A percentile compares a stretch with the other conserved stretches of the same genome.
phyloP scores from a whole-genome alignment of 2,797 vertebrate species.

The Liasis olivaceus region DNA sequence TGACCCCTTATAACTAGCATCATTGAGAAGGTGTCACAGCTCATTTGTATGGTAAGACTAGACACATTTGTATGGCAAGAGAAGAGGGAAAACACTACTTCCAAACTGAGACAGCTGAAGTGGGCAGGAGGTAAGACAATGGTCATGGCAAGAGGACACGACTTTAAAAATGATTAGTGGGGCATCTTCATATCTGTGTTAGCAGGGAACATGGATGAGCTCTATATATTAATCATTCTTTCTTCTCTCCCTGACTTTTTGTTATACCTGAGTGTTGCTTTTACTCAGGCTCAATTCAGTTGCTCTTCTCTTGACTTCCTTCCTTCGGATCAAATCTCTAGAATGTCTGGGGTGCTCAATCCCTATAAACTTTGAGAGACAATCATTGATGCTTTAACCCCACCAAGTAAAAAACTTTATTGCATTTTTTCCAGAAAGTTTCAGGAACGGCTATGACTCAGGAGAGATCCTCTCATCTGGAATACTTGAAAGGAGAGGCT shows the following conservation, averaged over 20 bases:
- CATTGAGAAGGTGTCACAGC: background rate
- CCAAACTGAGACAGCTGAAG: background rate
- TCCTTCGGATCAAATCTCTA: background rate
- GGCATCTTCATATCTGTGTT: background rate
- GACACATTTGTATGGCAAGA: background rate
- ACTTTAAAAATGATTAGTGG: background rate
- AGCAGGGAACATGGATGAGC: background rate
- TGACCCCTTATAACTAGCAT: background rate
- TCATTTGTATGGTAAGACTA: background rate
- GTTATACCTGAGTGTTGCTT: conserved; percentile 2
- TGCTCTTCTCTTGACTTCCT: background rate
- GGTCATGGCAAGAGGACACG: background rate
- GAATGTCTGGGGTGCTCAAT: conserved; percentile 16
- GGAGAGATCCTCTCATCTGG: conserved; percentile 27
- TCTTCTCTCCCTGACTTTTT: conserved; percentile 31
- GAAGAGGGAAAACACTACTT: background rate
- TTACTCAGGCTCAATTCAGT: conserved; percentile 5
- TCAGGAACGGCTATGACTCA: conserved; percentile 19
- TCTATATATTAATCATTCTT: conserved; percentile 34
- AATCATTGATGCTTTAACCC: conserved; percentile 32
- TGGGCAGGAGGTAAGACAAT: background rate
- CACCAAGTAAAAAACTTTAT: conserved; percentile 29
- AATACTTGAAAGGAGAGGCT: conserved; percentile 11
- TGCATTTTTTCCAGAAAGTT: conserved; percentile 12
- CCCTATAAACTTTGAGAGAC: conserved; percentile 34